Conservation (phyloP, 2,797 vertebrate genomes). For the Thalassophryne amazonica region DNA sequence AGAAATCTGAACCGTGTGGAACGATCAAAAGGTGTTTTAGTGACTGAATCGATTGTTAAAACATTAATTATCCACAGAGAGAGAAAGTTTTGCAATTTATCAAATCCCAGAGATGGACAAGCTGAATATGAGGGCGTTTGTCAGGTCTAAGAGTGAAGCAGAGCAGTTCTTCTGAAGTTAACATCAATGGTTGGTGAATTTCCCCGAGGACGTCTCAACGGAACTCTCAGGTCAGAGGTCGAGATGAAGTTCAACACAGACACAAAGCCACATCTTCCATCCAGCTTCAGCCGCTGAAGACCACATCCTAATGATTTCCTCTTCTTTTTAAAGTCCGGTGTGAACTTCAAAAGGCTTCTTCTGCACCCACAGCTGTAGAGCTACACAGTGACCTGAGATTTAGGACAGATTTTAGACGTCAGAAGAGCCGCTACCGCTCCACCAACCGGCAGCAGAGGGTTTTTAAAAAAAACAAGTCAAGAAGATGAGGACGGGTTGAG, state of each 20-base stretch:
- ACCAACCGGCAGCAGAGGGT: background rate
- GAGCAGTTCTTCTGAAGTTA: background rate
- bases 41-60: too few species aligned
- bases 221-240: background rate
- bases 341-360: constrained; percentile 24
- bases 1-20: too few species aligned
- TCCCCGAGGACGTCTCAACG: background rate
- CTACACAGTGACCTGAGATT: constrained; percentile 18
- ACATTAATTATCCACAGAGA: background rate
- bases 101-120: background rate
- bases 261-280: background rate
- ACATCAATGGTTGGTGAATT: background rate
- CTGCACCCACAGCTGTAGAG: constrained; percentile 2
- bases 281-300: background rate
- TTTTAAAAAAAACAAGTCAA: too few species aligned
- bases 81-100: background rate
- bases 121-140: background rate
- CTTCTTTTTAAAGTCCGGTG: constrained; percentile 10
- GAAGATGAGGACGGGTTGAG: too few species aligned
- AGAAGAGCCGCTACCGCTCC: constrained; percentile 9
- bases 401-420: constrained; percentile 33
- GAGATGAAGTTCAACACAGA: background rate
- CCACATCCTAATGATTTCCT: constrained; percentile 11
- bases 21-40: too few species aligned
- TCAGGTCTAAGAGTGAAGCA: background rate